Percentiles rank a stretch among this genome's conserved stretches.
phyloP scores from a whole-genome alignment of 2,113 vertebrate genomes.

The Pomatostomus ruficeps region DNA sequence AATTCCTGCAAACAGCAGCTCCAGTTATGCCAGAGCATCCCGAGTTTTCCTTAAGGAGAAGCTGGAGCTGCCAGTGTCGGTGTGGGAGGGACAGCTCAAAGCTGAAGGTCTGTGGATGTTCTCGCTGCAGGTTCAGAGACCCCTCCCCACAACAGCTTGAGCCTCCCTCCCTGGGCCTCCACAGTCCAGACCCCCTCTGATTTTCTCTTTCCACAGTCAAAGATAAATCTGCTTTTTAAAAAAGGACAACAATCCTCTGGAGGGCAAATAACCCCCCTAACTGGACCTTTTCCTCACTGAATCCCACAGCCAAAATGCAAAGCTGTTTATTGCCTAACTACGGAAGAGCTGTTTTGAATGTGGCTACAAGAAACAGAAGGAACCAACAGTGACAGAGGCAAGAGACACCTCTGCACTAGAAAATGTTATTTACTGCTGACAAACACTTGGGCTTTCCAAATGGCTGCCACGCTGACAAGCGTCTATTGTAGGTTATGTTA shows the following conservation, averaged over 20 bases:
- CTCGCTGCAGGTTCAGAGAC: not conserved
- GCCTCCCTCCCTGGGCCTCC: not conserved
- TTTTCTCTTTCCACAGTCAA: not conserved
- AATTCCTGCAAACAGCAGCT: not conserved
- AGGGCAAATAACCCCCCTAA: not conserved
- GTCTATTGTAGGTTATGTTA: not conserved
- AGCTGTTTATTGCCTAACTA: not conserved
- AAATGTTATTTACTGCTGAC: not conserved
- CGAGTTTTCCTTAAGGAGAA: not conserved
- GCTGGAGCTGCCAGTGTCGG: not conserved
- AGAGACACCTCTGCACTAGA: not conserved
- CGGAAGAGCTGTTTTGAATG: not conserved
- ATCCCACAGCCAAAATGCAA: not conserved
- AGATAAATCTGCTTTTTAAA: not conserved
- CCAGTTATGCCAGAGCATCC: not conserved
- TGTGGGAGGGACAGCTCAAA: not conserved
- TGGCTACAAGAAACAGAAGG: not conserved
- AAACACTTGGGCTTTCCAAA: not conserved
- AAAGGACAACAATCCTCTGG: not conserved
- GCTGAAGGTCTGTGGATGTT: not conserved
- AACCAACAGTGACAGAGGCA: not conserved
- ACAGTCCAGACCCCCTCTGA: not conserved
- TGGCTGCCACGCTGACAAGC: not conserved
- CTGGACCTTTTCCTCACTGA: not conserved
- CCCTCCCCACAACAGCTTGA: fast-evolving